These are phyloP conservation scores for Cepaea hortensis DNA, from an alignment of 2,888 invertebrate genomes.

Conservation along the genomic window DNA sequence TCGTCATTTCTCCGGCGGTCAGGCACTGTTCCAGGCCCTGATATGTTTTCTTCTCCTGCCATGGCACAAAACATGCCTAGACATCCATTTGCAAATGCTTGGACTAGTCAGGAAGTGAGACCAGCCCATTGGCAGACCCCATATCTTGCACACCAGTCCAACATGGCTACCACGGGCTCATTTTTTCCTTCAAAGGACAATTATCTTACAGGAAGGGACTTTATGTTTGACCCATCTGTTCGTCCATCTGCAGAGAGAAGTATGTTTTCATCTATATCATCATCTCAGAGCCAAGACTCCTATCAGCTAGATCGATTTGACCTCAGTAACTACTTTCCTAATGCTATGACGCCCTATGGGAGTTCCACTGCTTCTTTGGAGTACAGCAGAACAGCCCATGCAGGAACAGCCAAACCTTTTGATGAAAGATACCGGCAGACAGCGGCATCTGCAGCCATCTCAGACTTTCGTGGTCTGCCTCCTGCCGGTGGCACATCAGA, in stretches of 20 bases:
- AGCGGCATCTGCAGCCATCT: slow-evolving; percentile 61
- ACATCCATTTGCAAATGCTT: slow-evolving; percentile 69
- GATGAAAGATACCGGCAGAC: slow-evolving; percentile 73
- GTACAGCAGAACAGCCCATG: slow-evolving; percentile 65
- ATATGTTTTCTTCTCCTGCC: slow-evolving; percentile 63
- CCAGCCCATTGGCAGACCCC: slow-evolving; percentile 70
- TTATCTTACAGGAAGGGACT: slow-evolving; percentile 67
- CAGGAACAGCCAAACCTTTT: slow-evolving; percentile 68
- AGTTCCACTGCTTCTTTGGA: slow-evolving; percentile 67
- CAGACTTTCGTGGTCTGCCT: slow-evolving; percentile 70
- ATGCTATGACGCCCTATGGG: slow-evolving; percentile 52
- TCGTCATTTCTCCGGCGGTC: slow-evolving; percentile 60
- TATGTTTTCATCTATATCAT: slow-evolving; percentile 66
- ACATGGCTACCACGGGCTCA: slow-evolving; percentile 57
- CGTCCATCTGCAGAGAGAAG: slow-evolving; percentile 64
- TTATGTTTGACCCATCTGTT: slow-evolving; percentile 69
- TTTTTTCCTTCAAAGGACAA: slow-evolving; percentile 67
- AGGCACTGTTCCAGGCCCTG: slow-evolving; percentile 64
- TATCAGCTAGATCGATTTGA: slow-evolving; percentile 66
- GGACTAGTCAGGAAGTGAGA: slow-evolving; percentile 69
- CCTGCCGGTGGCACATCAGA: slow-evolving; percentile 67
- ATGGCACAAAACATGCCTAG: slow-evolving; percentile 68
- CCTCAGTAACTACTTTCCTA: slow-evolving; percentile 66
- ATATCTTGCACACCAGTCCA: slow-evolving; percentile 66
- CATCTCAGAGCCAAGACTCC: slow-evolving; percentile 61